Base-by-base conservation (phyloP, 2,113 vertebrate species). In the Rhinopomastus cyanomelas region DNA sequence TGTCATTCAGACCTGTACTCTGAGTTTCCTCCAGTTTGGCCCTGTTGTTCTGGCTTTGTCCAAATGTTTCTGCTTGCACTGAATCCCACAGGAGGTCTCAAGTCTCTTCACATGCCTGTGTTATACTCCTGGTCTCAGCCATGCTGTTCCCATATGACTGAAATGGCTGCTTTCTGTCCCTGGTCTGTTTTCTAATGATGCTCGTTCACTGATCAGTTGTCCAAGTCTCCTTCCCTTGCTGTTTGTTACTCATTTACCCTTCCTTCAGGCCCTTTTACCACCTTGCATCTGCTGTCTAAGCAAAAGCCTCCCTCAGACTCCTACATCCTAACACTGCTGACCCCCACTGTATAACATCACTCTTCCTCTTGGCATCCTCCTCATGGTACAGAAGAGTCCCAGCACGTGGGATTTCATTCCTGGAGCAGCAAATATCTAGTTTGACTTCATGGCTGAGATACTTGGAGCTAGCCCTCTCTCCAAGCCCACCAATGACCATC, bases 331-430 rank as follows among this genome's bases (percentile, higher is more conserved):
- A n/a, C n/a, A n/a, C n/a, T 59, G 26, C 32, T 65, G 75, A 65
- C 8, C 5, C 9, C 5, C 0, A 0, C 30, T 73, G 49, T 3
- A 3, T 27, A 56, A 84, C 18, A 12, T 74, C 51, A 26, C 12
- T 67, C 26, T 68, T 73, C 32, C 32, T 25, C 27, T 37, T 59
- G 23, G 27, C 32, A 46, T 59, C n/a, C 5, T 55, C 48, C 29
- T 87, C 10, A 2, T 0, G 1, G 55, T 82, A 16, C 51, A 65
- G 51, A 34, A 82, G 30, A 60, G 34, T 36, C 37, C 27, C 53
- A 52, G 51, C 21, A 34, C 27, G 4, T 1, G 2, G 27, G 3
- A 37, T 74, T 74, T 74, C 56, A 69, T 69, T 55, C 13, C 46
- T 51, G 39, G 13, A 12, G 39, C 20, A 69, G 66, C 61, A 69